Percentiles rank a stretch among this genome's conserved stretches.
Evolutionary conservation across 2,797 vertebrate genomes (phyloP).

Genomic region (Caiman crocodilus): DNA sequence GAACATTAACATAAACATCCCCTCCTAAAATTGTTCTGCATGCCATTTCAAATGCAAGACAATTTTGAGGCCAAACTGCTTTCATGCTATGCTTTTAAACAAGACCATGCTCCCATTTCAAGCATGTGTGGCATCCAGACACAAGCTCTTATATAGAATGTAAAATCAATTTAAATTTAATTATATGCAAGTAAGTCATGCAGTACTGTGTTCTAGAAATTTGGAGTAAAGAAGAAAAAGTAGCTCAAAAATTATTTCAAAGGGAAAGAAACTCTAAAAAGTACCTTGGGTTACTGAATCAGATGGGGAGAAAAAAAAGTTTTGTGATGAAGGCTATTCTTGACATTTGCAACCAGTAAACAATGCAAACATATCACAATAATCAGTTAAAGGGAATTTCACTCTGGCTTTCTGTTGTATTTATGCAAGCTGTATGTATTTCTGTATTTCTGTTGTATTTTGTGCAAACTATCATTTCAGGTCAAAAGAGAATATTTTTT

Average conservation of each 20-base stretch:
- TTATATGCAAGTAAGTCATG: not conserved
- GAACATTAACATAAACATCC: conserved; percentile 10
- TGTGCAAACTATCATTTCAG: not conserved
- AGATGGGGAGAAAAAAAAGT: not conserved
- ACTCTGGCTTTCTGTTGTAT: not conserved
- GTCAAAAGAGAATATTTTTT: not conserved
- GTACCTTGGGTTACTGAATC: not conserved
- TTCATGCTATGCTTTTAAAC: not conserved
- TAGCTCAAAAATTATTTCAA: not conserved
- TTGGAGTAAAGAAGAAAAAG: not conserved
- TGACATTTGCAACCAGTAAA: not conserved
- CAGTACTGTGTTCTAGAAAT: rapidly evolving
- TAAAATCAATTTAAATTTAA: not conserved
- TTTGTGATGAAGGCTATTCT: not conserved
- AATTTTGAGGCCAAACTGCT: conserved; percentile 4
- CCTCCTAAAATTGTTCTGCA: not conserved
- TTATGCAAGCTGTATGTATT: too few relatives aligned
- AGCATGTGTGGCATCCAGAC: rapidly evolving
- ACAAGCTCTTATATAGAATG: not conserved
- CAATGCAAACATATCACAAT: too few relatives aligned
- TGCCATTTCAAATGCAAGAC: conserved; percentile 15
- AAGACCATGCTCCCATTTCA: not conserved
- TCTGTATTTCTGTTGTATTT: too few relatives aligned
- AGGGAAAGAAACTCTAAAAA: not conserved
- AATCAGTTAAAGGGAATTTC: not conserved